Evolutionary conservation across 2,888 invertebrate species (phyloP).

Genomic region (Drosophila neotestacea): DNA sequence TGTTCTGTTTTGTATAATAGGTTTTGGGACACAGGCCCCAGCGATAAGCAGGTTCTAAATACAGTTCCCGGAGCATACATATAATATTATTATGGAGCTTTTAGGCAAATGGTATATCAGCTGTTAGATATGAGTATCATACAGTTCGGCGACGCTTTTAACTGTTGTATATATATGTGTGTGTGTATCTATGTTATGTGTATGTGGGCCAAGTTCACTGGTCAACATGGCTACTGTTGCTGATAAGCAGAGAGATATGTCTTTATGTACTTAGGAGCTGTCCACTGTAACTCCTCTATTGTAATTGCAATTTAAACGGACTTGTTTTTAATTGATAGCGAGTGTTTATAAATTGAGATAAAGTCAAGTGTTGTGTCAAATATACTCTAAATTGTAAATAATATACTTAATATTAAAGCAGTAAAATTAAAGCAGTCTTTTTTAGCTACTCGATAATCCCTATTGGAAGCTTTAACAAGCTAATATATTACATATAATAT

Average conservation of each 20-base stretch:
- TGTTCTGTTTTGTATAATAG: conserved; percentile 21
- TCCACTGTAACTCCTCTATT: not conserved
- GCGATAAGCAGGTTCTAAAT: conserved; percentile 60
- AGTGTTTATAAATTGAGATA: not conserved
- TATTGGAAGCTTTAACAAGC: too few species aligned
- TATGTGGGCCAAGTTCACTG: conserved; percentile 57
- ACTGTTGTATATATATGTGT: not conserved
- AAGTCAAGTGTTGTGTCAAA: not conserved
- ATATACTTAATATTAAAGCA: too few species aligned
- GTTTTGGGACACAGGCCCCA: conserved; percentile 32
- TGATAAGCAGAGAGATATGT: conserved; percentile 28
- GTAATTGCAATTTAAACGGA: conserved; percentile 10
- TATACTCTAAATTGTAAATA: not conserved
- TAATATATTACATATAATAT: too few species aligned
- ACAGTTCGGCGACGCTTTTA: too few species aligned
- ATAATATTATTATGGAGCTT: conserved; percentile 18
- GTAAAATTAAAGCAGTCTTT: too few species aligned
- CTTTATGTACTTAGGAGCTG: conserved; percentile 1
- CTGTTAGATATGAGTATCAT: conserved; percentile 28
- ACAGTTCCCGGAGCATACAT: conserved; percentile 19
- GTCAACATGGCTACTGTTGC: conserved; percentile 13
- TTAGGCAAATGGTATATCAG: conserved; percentile 35
- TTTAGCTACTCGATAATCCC: too few species aligned
- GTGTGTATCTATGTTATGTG: not conserved
- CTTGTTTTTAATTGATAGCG: conserved; percentile 3